Conservation (phyloP, 2,888 invertebrate genomes). For the Helicoverpa assulta region DNA sequence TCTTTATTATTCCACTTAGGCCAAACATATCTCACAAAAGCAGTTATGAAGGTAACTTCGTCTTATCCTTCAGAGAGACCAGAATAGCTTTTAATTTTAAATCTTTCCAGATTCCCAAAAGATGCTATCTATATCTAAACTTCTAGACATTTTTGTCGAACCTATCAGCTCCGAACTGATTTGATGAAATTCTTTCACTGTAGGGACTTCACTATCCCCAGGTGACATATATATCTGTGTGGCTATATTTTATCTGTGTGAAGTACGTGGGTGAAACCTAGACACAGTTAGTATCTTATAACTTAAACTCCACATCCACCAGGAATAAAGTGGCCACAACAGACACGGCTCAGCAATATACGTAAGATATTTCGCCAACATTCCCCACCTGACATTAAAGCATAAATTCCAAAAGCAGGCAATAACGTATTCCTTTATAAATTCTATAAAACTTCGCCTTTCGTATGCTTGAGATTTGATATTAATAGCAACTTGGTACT, state of each 20-base stretch:
- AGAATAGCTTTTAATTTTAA: background rate
- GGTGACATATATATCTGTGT: no score
- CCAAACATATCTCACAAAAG: no score
- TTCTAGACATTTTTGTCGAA: no score
- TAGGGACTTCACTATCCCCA: no score
- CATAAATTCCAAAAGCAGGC: slow-evolving; percentile 70
- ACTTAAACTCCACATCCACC: slow-evolving; percentile 23
- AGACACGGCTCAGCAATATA: slow-evolving; percentile 48
- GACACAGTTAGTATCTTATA: background rate
- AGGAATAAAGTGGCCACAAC: slow-evolving; percentile 56
- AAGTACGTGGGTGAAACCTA: no score
- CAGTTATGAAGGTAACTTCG: background rate
- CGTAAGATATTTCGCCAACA: slow-evolving; percentile 41
- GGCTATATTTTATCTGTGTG: no score
- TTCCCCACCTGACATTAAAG: slow-evolving; percentile 64
- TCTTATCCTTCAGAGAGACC: background rate
- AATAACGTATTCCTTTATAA: slow-evolving; percentile 46
- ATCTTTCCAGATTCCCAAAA: background rate
- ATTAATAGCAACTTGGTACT: slow-evolving; percentile 21
- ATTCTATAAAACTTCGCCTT: slow-evolving; percentile 39
- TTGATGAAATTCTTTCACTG: no score
- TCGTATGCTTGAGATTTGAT: slow-evolving; percentile 36
- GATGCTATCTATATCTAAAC: no score
- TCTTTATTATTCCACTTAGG: no score
- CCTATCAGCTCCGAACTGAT: no score